Base-by-base conservation (phyloP, 2,113 vertebrate genomes). In the Bambusicola thoracicus region DNA sequence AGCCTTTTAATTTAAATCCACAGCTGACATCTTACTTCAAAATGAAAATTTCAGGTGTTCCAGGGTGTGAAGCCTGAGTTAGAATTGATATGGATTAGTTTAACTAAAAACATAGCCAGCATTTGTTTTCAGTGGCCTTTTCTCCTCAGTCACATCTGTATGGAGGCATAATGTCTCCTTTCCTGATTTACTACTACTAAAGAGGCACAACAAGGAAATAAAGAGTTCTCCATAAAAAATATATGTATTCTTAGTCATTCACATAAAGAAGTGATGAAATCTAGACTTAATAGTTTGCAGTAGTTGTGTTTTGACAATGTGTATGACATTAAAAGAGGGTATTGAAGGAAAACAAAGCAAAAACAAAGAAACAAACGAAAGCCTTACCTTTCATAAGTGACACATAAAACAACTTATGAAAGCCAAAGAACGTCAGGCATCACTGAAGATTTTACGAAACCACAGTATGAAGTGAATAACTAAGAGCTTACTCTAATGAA, bases 21-120 rank as follows among this genome's bases (percentile, higher is more conserved):
- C 48, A 61, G 14, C 61, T 94, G 87, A 87, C 92, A 91, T 93
- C 58, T 93, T 81, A 30, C 56, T 66, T 49, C 55, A 75, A 40
- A 53, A 74, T 81, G 34, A 80, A 77, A 58, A 77, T 87, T 90
- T 93, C 83, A 87, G 70, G 82, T 89, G 80, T 78, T 87, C 48
- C 27, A 10, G 87, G 44, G 46, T 81, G 68, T 73, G 68, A 69
- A 63, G 63, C 16, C 63, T 81, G 67, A 63, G 43, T 67, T 62
- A 40, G 55, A 49, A 61, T 70, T 49, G n/a, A 82, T 85, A 87
- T 44, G 58, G 61, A 51, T 89, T 92, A 79, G 59, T 61, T 66
- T 72, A 44, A 29, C 51, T 80, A 72, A 18, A 70, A 83, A 75
- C 78, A 48, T 66, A 79, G 58, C 59, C 20, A n/a, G 8, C 38